phyloP scores from a whole-genome alignment of 37 sponge, comb jelly and placozoan genomes.

The Agelas oroides region DNA sequence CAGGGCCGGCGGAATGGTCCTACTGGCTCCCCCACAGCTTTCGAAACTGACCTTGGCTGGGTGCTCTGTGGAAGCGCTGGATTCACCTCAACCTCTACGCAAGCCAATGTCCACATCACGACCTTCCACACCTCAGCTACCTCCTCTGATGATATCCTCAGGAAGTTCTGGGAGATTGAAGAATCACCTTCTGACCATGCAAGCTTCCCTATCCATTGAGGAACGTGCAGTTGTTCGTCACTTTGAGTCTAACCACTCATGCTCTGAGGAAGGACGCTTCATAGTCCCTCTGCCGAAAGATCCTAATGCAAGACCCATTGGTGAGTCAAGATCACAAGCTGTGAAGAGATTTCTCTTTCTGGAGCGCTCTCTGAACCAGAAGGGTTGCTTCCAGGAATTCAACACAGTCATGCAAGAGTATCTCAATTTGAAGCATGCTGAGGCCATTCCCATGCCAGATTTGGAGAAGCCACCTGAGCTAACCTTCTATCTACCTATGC shows the following conservation, averaged over 20 bases:
- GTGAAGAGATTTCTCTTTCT: conserved; percentile 52
- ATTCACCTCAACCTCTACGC: background rate
- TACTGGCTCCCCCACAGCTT: conserved; percentile 33
- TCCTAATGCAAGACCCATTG: conserved; percentile 26
- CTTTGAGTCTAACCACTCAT: conserved; percentile 33
- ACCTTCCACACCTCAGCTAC: conserved; percentile 36
- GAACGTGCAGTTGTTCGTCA: conserved; percentile 53
- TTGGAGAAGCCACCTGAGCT: conserved; percentile 45
- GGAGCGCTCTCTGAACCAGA: conserved; percentile 53
- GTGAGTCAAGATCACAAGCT: conserved; percentile 60
- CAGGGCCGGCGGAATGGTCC: conserved; percentile 61
- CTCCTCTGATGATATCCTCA: conserved; percentile 38
- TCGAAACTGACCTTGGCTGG: conserved; percentile 57
- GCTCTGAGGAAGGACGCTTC: conserved; percentile 29
- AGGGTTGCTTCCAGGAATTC: conserved; percentile 43
- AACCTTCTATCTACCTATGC: conserved; percentile 65
- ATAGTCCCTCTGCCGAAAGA: conserved; percentile 49
- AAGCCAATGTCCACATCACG: conserved; percentile 4
- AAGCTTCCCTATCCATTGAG: conserved; percentile 26
- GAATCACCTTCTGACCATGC: conserved; percentile 39
- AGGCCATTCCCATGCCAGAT: conserved; percentile 26
- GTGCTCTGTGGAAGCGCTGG: conserved; percentile 48
- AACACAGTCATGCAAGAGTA: conserved; percentile 51
- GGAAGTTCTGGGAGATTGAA: conserved; percentile 63
- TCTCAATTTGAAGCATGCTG: conserved; percentile 46